Evolutionary conservation across 2,113 vertebrate genomes (phyloP).

Genomic region (Mesocricetus auratus): DNA sequence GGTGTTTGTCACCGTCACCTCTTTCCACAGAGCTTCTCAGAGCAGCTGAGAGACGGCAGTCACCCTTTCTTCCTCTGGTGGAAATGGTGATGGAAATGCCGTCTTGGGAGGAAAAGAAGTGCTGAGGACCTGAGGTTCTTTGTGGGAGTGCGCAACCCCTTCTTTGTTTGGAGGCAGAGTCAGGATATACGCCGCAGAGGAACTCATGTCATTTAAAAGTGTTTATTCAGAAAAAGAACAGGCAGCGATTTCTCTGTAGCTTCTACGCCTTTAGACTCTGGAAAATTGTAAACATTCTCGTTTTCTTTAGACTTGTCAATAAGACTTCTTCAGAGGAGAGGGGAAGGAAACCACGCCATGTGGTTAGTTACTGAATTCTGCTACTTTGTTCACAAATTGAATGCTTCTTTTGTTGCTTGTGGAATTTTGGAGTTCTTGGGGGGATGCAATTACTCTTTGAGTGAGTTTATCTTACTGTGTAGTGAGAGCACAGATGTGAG

Average conservation of each 20-base stretch:
- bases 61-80: background rate
- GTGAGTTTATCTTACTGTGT: background rate
- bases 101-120: background rate
- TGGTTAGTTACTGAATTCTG: background rate
- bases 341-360: background rate
- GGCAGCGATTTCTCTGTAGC: background rate
- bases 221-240: background rate
- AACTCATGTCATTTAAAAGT: background rate
- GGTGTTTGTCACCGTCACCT: background rate
- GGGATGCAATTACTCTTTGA: background rate
- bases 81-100: background rate
- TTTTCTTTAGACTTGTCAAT: background rate
- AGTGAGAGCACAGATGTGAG: background rate
- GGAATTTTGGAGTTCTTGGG: slow-evolving; percentile 15
- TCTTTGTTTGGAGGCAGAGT: background rate
- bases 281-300: background rate
- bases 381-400: background rate
- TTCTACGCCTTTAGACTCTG: background rate
- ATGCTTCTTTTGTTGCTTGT: background rate
- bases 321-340: background rate
- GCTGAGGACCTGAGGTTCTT: background rate
- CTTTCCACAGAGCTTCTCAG: background rate
- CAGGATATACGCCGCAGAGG: background rate
- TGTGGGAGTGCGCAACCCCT: background rate
- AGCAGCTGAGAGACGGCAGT: background rate